Conservation (phyloP, 1,140 invertebrate species). For the Hypsibius dujardini region DNA sequence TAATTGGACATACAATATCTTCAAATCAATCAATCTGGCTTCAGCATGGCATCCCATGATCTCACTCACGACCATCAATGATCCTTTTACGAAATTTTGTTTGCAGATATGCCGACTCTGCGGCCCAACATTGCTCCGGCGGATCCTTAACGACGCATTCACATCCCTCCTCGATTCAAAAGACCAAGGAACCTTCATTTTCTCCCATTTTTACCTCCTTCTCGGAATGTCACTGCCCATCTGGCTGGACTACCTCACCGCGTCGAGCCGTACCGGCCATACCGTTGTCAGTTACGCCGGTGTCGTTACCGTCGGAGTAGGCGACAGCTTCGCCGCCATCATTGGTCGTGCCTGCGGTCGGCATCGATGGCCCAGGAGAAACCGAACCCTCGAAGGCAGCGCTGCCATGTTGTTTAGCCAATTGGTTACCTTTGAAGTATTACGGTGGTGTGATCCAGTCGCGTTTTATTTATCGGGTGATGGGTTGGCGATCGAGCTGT, state of each 20-base stretch:
- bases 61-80: background rate
- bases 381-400: slow-evolving; percentile 5
- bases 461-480: too few species aligned
- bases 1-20: too few species aligned
- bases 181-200: background rate
- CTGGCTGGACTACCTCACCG: background rate
- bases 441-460: background rate
- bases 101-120: background rate
- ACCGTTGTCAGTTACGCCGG: background rate
- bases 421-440: background rate
- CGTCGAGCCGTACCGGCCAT: background rate
- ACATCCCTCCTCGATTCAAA: background rate
- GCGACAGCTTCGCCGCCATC: slow-evolving; percentile 11
- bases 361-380: background rate
- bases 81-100: background rate
- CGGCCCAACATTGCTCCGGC: background rate
- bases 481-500: too few species aligned
- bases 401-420: background rate
- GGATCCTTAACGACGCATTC: background rate
- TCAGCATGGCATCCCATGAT: too few species aligned
- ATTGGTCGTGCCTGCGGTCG: background rate
- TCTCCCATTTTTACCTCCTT: background rate
- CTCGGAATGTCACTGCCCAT: slow-evolving; percentile 2
- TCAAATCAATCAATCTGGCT: too few species aligned
- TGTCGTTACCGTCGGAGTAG: slow-evolving; percentile 6